A percentile compares a stretch with the other conserved stretches of the same genome.
These are phyloP conservation scores for Stegodyphus mimosarum DNA, from an alignment of 1,140 invertebrate genomes.

Conservation along the genomic window DNA sequence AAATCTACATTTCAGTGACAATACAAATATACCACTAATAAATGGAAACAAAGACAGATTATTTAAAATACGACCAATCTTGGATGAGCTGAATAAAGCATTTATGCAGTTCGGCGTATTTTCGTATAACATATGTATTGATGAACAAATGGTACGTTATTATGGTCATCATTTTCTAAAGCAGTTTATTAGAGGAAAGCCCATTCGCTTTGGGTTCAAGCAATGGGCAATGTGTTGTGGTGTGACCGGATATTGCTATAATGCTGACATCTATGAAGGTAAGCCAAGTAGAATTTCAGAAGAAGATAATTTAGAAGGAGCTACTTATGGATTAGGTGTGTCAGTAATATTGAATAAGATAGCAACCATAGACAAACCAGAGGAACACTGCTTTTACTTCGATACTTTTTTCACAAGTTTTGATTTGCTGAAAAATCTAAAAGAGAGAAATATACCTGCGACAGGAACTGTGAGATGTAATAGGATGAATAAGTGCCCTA, in stretches of 20 bases:
- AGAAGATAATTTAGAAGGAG: too few species aligned
- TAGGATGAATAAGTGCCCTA: conserved; percentile 13
- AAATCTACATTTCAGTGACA: conserved; percentile 40
- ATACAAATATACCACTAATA: conserved; percentile 40
- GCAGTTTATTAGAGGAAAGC: conserved; percentile 35
- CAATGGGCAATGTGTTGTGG: conserved; percentile 38
- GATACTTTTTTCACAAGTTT: conserved; percentile 11
- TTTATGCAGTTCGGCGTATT: conserved; percentile 39
- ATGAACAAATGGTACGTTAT: conserved; percentile 34
- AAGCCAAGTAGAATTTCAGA: too few species aligned
- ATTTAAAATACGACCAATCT: conserved; percentile 40
- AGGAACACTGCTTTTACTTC: conserved; percentile 16
- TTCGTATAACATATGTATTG: conserved; percentile 40
- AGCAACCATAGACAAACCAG: conserved; percentile 15
- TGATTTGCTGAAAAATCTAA: conserved; percentile 16
- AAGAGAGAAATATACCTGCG: conserved; percentile 16
- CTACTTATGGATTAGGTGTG: conserved; percentile 11
- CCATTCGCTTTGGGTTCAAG: conserved; percentile 33
- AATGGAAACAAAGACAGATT: conserved; percentile 34
- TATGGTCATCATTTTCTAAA: conserved; percentile 35
- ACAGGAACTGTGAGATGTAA: conserved; percentile 12
- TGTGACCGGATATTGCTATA: conserved; percentile 37
- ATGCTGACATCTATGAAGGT: conserved; percentile 34
- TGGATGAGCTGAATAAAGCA: conserved; percentile 39
- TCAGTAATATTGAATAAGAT: conserved; percentile 16